Conservation (phyloP, 2,888 invertebrate genomes). For the Troilus luridus region DNA sequence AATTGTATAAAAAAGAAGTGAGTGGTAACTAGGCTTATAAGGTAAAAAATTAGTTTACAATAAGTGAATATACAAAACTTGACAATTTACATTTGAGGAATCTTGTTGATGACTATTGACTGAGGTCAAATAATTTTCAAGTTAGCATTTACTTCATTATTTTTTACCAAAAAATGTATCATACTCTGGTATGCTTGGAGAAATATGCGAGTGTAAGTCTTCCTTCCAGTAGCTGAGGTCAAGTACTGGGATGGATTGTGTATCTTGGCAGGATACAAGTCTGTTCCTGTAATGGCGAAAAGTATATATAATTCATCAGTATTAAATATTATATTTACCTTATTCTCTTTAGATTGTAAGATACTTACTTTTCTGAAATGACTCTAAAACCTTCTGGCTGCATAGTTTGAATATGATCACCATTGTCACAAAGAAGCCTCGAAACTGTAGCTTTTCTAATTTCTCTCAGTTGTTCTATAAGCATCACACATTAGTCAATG, state of each 20-base stretch:
- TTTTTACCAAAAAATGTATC: constrained; percentile 56
- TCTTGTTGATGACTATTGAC: constrained; percentile 46
- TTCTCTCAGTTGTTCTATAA: constrained; percentile 78
- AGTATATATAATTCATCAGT: not conserved
- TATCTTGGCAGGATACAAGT: constrained; percentile 72
- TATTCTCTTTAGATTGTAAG: not conserved
- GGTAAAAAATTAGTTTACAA: constrained; percentile 38
- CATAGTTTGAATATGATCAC: constrained; percentile 77
- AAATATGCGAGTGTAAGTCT: constrained; percentile 46
- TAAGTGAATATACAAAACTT: constrained; percentile 28
- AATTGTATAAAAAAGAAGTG: constrained; percentile 11
- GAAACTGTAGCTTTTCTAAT: constrained; percentile 84
- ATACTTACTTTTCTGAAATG: constrained; percentile 66
- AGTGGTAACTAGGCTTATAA: constrained; percentile 36
- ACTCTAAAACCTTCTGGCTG: constrained; percentile 75
- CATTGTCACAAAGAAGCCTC: constrained; percentile 85
- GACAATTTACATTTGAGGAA: constrained; percentile 49
- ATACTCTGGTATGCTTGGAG: constrained; percentile 47
- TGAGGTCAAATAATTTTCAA: constrained; percentile 52
- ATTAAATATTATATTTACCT: not conserved
- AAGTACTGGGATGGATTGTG: constrained; percentile 70
- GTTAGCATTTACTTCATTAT: not conserved
- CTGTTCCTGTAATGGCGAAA: constrained; percentile 70
- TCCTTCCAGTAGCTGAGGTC: constrained; percentile 74
- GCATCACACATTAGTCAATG: not conserved